These are phyloP conservation scores for Poecile montanus DNA, from an alignment of 2,797 vertebrate species.

Conservation along the genomic window DNA sequence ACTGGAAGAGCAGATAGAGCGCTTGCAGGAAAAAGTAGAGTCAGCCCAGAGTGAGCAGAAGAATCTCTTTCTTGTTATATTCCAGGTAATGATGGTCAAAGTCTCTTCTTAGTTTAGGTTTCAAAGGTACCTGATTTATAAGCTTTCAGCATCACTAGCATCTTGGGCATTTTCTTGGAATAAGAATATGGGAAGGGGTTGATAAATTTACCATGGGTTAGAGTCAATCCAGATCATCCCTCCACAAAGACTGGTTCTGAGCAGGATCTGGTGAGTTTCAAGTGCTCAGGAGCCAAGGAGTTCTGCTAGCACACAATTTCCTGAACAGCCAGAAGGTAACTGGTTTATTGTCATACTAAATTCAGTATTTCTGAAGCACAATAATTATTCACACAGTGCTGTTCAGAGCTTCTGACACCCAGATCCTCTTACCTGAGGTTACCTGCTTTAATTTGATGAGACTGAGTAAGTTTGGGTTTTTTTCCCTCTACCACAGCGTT, in stretches of 20 bases:
- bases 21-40: slow-evolving; percentile 95
- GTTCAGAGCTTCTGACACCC: neutral
- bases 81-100: slow-evolving; percentile 83
- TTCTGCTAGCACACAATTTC: neutral
- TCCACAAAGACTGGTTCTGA: neutral
- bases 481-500: slow-evolving; percentile 81
- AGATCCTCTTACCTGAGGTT: neutral
- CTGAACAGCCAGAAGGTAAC: neutral
- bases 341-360: neutral
- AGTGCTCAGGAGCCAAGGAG: neutral
- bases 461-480: neutral
- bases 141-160: neutral
- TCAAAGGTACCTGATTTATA: neutral
- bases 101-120: neutral
- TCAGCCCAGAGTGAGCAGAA: slow-evolving; percentile 98
- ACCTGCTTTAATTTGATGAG: neutral
- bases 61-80: slow-evolving; percentile 98
- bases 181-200: neutral
- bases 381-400: neutral
- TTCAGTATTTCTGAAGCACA: neutral
- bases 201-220: neutral
- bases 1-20: slow-evolving; percentile 94
- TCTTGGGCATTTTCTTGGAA: neutral
- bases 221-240: neutral
- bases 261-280: neutral